These are phyloP conservation scores for Periphyllus acericola DNA, from an alignment of 2,888 invertebrate species.

Conservation along the genomic window DNA sequence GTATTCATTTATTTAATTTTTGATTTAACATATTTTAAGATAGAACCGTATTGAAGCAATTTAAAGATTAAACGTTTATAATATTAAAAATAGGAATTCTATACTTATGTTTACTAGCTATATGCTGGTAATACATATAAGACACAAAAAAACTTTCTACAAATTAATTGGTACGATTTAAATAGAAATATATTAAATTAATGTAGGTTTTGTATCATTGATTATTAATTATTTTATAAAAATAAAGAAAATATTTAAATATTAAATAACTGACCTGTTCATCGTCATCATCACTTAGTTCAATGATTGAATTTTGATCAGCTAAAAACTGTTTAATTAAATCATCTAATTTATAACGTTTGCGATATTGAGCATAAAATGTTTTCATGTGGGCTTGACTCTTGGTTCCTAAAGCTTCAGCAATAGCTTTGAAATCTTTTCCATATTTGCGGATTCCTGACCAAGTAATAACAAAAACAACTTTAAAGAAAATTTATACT, in stretches of 20 bases:
- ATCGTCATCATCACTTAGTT: constrained; percentile 53
- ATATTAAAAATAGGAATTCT: too few relatives aligned
- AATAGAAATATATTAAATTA: too few relatives aligned
- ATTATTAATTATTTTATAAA: background rate
- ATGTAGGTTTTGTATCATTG: too few relatives aligned
- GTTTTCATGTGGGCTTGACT: constrained; percentile 91
- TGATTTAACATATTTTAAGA: too few relatives aligned
- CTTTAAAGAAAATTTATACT: too few relatives aligned
- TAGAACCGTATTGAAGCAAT: too few relatives aligned
- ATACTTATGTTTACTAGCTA: too few relatives aligned
- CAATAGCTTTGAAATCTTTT: constrained; percentile 91
- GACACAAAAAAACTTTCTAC: too few relatives aligned
- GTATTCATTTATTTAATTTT: too few relatives aligned
- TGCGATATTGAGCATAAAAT: constrained; percentile 91
- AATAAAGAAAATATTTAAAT: background rate
- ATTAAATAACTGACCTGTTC: constrained; percentile 22
- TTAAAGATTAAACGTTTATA: too few relatives aligned
- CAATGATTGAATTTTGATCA: constrained; percentile 69
- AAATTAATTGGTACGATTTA: too few relatives aligned
- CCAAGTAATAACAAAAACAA: constrained; percentile 60
- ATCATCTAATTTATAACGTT: constrained; percentile 87
- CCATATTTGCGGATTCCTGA: constrained; percentile 74
- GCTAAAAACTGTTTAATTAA: constrained; percentile 87
- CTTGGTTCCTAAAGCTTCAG: constrained; percentile 94
- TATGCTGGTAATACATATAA: too few relatives aligned